Base-by-base conservation (phyloP, 1,140 invertebrate species). In the Formica selysi region DNA sequence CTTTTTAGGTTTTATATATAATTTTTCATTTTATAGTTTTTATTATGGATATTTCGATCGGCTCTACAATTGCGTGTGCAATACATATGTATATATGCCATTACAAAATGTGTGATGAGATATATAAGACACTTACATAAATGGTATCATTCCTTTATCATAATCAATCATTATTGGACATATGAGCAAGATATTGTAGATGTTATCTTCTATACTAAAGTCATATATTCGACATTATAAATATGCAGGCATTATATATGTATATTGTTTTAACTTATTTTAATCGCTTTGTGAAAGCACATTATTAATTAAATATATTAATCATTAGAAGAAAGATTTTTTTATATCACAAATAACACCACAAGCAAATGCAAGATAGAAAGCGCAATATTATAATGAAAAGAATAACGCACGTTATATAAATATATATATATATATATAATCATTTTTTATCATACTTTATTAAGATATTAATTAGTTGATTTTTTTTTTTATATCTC, bases 381-480 rank as follows among this genome's bases (percentile, higher is more conserved):
- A 29, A 76, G 19, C 38, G 10, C 41, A 48, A 65, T 78, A 11
- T 62, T 11, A 16, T 76, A 62, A 32, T n/a, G 2, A 48, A 38
- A 78, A 64, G 19, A 76, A 64, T 65, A 76, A 44, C 4, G 51
- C 38, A 10, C n/a, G 48, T 76, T 76, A 54, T 41, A 76, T 29
- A 76, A 13, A 48, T 48, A 76, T 29, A 76, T 26, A 48, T 48
- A 76, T 29, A 76, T 26, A 16, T 59, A 61, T 32, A n/a, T 22
- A 73, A 51, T 51, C 13, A 51, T 10, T 51, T 29, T 44, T 57
- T 32, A 54, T 54, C 54, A 73, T 73, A 5, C 41, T 32, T 13
- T 48, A 76, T 7, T 29, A 76, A 76, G 8, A 7, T 76, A 76
- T 32, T 44, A 84, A 84, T 67, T 51, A 76, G 41, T 67, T 87